A percentile compares a stretch with the other conserved stretches of the same genome.
Conservation (phyloP, 2,113 vertebrate genomes). For the Origma solitaria region DNA sequence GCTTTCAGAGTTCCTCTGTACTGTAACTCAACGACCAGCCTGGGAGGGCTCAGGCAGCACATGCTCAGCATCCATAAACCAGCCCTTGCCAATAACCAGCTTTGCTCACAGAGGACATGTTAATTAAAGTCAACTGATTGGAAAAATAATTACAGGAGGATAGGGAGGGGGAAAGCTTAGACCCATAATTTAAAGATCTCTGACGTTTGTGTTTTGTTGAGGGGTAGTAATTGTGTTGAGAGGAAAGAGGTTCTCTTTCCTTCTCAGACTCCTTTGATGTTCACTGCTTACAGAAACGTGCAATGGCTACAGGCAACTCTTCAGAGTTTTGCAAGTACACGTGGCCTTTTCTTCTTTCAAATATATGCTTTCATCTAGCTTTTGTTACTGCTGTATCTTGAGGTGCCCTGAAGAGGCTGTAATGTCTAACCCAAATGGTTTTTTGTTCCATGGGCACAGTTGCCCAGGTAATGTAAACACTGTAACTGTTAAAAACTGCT, state of each 20-base stretch:
- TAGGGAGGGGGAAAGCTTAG: conserved; percentile 34
- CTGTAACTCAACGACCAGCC: not conserved
- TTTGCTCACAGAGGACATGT: conserved; percentile 37
- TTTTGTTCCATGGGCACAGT: not conserved
- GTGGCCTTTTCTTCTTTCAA: not conserved
- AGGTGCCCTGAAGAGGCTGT: not conserved
- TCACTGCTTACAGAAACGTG: not conserved
- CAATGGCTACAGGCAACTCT: not conserved
- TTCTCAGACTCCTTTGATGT: not conserved
- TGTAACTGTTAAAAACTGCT: not conserved
- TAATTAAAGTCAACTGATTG: conserved; percentile 75
- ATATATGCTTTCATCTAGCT: not conserved
- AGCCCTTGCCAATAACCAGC: not conserved
- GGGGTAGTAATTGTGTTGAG: not conserved
- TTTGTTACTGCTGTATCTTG: not conserved
- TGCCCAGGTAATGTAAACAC: not conserved
- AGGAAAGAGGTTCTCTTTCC: not conserved
- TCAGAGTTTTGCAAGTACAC: not conserved
- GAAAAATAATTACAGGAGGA: conserved; percentile 71
- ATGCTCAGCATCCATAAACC: not conserved
- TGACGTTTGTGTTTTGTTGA: conserved; percentile 2
- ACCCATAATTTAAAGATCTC: conserved; percentile 37
- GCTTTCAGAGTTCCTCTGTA: not conserved
- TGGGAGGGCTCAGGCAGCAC: not conserved
- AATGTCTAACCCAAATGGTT: not conserved